Evolutionary conservation across 2,797 vertebrate species (phyloP).

Genomic region (Scolopax bukidnonensis): DNA sequence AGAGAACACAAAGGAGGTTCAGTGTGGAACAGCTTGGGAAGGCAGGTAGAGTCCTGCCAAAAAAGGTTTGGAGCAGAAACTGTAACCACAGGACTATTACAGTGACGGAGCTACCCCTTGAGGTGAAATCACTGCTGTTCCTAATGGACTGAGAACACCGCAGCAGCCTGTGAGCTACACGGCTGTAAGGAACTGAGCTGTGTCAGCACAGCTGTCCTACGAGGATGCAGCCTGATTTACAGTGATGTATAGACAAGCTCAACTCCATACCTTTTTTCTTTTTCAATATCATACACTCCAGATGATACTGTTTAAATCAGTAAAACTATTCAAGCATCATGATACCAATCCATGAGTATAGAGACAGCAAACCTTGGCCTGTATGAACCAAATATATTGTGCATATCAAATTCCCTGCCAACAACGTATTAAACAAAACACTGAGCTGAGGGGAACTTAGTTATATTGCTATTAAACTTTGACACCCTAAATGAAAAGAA

Average conservation of each 20-base stretch:
- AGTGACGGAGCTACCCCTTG: neutral
- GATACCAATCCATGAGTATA: neutral
- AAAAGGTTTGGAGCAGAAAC: neutral
- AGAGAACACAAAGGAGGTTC: neutral
- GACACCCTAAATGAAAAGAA: neutral
- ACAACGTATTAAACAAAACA: neutral
- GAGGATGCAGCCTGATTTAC: neutral
- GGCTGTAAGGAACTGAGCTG: fast-evolving
- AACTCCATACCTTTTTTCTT: neutral
- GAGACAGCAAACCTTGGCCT: neutral
- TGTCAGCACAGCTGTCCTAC: fast-evolving
- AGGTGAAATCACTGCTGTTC: neutral
- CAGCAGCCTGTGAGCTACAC: neutral
- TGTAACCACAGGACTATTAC: neutral
- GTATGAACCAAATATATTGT: neutral
- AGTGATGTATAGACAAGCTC: neutral
- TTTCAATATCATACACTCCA: neutral
- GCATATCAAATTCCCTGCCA: neutral
- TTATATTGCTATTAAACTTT: neutral
- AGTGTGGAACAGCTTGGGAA: neutral
- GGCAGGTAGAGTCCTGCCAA: neutral
- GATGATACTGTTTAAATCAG: neutral
- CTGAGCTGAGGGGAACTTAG: neutral
- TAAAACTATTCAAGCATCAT: neutral
- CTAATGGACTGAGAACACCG: neutral